phyloP scores from a whole-genome alignment of 2,888 invertebrate genomes.

The Drosophila macrospina region DNA sequence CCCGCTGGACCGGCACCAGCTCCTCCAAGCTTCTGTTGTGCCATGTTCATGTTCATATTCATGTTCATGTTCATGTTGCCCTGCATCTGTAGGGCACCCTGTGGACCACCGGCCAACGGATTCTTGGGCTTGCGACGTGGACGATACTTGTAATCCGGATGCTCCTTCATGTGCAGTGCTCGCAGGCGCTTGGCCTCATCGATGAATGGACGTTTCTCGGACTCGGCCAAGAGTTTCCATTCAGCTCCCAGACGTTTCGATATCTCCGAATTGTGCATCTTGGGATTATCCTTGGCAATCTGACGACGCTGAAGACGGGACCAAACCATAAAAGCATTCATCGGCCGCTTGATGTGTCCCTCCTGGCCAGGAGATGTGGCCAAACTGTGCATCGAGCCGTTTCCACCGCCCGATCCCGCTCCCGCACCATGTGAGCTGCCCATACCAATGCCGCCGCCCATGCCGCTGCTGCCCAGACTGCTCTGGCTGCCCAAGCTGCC shows the following conservation, averaged over 20 bases:
- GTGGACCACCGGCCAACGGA: slow-evolving; percentile 86
- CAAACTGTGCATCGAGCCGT: slow-evolving; percentile 72
- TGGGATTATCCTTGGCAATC: slow-evolving; percentile 97
- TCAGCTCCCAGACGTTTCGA: slow-evolving; percentile 96
- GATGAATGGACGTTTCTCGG: slow-evolving; percentile 96
- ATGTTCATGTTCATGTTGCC: slow-evolving; percentile 64
- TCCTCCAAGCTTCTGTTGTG: slow-evolving; percentile 79
- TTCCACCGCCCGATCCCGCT: slow-evolving; percentile 26
- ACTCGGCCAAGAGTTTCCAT: slow-evolving; percentile 95
- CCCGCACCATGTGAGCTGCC: slow-evolving; percentile 41
- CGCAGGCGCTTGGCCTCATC: slow-evolving; percentile 97
- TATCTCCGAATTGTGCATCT: slow-evolving; percentile 96
- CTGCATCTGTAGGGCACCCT: slow-evolving; percentile 82
- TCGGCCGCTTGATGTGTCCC: slow-evolving; percentile 96
- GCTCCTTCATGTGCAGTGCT: slow-evolving; percentile 95
- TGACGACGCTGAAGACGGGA: slow-evolving; percentile 95
- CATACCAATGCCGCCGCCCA: slow-evolving; percentile 65
- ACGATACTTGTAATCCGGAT: slow-evolving; percentile 96
- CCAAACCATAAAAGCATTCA: slow-evolving; percentile 99
- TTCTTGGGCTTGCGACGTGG: slow-evolving; percentile 94
- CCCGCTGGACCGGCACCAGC: slow-evolving; percentile 83
- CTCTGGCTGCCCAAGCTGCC: slow-evolving; percentile 69
- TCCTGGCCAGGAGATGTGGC: slow-evolving; percentile 86
- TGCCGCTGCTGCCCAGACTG: slow-evolving; percentile 72
- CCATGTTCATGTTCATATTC: slow-evolving; percentile 64